phyloP scores from a whole-genome alignment of 2,113 vertebrate genomes.

The Elachura formosa region DNA sequence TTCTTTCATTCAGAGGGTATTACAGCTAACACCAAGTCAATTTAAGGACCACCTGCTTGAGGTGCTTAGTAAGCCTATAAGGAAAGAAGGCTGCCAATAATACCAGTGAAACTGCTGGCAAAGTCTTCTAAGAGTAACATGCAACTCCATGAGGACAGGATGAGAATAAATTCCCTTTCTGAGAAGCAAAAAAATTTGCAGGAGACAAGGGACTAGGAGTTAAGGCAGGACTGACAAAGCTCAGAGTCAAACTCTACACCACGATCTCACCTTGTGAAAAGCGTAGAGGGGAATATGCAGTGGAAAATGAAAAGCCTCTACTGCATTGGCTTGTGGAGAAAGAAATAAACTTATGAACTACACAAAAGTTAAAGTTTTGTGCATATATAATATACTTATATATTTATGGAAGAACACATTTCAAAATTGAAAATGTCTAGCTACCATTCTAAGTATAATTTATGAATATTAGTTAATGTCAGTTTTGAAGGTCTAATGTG shows the following conservation, averaged over 20 bases:
- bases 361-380: not conserved
- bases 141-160: not conserved
- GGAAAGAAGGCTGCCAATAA: not conserved
- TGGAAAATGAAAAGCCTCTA: not conserved
- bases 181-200: not conserved
- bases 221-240: not conserved
- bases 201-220: not conserved
- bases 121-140: not conserved
- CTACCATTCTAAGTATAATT: not conserved
- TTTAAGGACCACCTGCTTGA: not conserved
- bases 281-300: not conserved
- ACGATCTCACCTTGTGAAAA: not conserved
- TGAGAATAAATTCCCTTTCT: not conserved
- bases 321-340: not conserved
- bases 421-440: not conserved
- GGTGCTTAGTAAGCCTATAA: not conserved
- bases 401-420: not conserved
- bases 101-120: not conserved
- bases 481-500: not conserved
- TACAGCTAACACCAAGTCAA: not conserved
- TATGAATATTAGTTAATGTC: not conserved
- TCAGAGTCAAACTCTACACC: not conserved
- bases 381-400: not conserved
- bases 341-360: not conserved
- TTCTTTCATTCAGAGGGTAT: not conserved